Evolutionary conservation across 2,888 invertebrate genomes (phyloP).

Genomic region (Diabrotica balteata): DNA sequence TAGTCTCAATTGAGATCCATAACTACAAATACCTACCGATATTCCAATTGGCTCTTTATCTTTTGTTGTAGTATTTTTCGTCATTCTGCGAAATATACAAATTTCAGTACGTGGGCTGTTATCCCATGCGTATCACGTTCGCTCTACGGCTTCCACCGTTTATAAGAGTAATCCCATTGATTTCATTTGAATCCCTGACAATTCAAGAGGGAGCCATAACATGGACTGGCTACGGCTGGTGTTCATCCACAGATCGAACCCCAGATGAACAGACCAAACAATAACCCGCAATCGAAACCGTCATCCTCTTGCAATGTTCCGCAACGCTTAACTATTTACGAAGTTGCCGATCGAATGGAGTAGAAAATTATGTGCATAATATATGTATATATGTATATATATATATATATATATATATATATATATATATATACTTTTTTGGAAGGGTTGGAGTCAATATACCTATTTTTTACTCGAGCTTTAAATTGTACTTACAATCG

Average conservation of each 20-base stretch:
- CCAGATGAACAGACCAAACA: constrained; percentile 36
- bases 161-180: constrained; percentile 43
- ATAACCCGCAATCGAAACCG: constrained; percentile 39
- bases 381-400: no score
- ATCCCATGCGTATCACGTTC: constrained; percentile 20
- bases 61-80: no score
- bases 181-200: constrained; percentile 41
- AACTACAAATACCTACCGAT: no score
- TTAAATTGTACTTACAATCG: no score
- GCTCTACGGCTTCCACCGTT: constrained; percentile 18
- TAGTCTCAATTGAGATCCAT: no score
- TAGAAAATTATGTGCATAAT: no score
- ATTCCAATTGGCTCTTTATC: no score
- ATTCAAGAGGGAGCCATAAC: constrained; percentile 40
- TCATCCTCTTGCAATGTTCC: constrained; percentile 40
- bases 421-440: no score
- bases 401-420: no score
- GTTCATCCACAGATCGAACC: constrained; percentile 26
- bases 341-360: constrained; percentile 17
- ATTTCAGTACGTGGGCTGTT: constrained; percentile 4
- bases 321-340: constrained; percentile 42
- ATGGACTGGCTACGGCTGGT: constrained; percentile 10
- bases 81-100: neutral
- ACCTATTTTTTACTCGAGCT: no score
- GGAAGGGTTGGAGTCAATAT: no score